Evolutionary conservation across 1,140 invertebrate genomes (phyloP).

Genomic region (Cydia strobilella): DNA sequence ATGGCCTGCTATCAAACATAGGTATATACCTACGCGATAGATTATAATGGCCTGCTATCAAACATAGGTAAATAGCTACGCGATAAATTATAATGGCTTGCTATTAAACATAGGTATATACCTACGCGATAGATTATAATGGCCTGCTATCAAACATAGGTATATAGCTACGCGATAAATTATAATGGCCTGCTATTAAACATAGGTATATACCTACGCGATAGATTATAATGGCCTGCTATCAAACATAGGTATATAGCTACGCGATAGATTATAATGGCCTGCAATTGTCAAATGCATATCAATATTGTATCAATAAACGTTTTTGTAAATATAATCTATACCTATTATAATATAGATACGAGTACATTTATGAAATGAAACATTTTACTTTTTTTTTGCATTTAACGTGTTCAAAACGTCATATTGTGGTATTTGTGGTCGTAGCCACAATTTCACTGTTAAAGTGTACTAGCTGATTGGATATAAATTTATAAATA

Average conservation of each 20-base stretch:
- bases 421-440: background rate
- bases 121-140: no score
- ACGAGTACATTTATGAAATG: slow-evolving; percentile 46
- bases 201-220: no score
- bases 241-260: no score
- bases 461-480: slow-evolving; percentile 65
- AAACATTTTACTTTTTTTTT: slow-evolving; percentile 53
- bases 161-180: no score
- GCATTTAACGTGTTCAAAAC: slow-evolving; percentile 50
- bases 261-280: slow-evolving; percentile 32
- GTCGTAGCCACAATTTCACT: slow-evolving; percentile 34
- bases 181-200: slow-evolving; percentile 47
- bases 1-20: no score
- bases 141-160: no score
- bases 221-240: slow-evolving; percentile 36
- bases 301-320: slow-evolving; percentile 59
- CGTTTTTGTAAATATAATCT: slow-evolving; percentile 71
- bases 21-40: no score
- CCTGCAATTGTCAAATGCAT: slow-evolving; percentile 67
- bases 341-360: slow-evolving; percentile 45
- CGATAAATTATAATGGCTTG: slow-evolving; percentile 35
- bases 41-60: slow-evolving; percentile 37
- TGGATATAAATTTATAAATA: slow-evolving; percentile 67
- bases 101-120: no score
- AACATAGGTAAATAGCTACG: no score